Percentiles rank a stretch among this genome's conserved stretches.
Evolutionary conservation across 2,113 vertebrate genomes (phyloP).

Genomic region (Nyctibius bracteatus): DNA sequence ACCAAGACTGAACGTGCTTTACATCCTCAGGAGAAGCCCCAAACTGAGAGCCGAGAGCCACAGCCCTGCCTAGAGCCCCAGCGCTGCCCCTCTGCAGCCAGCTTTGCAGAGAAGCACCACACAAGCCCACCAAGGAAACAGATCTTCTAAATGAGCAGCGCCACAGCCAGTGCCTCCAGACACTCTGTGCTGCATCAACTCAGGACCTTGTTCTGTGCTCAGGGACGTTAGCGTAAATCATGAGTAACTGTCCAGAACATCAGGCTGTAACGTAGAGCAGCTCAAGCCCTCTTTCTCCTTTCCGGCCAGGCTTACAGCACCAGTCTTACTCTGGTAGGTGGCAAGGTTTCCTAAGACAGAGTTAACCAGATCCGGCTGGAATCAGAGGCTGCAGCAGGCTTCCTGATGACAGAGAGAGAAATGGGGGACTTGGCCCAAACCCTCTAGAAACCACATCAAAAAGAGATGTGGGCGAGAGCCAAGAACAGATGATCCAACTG

Average conservation of each 20-base stretch:
- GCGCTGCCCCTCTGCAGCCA: neutral
- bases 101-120: neutral
- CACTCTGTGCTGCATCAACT: neutral
- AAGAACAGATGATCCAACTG: conserved; percentile 76
- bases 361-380: conserved; percentile 81
- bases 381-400: conserved; percentile 74
- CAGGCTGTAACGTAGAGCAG: neutral
- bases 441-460: conserved; percentile 83
- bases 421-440: conserved; percentile 77
- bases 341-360: conserved; percentile 58
- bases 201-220: neutral
- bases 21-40: neutral
- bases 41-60: neutral
- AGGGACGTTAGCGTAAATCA: neutral
- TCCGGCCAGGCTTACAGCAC: neutral
- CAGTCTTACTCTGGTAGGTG: conserved; percentile 16
- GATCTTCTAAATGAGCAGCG: neutral
- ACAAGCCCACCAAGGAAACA: neutral
- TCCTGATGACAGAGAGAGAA: conserved; percentile 80
- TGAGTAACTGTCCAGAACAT: neutral
- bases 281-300: neutral
- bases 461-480: conserved; percentile 70
- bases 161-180: neutral
- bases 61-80: neutral
- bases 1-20: neutral